Conservation (phyloP, 2,797 vertebrate genomes). For the Limnodromus scolopaceus region DNA sequence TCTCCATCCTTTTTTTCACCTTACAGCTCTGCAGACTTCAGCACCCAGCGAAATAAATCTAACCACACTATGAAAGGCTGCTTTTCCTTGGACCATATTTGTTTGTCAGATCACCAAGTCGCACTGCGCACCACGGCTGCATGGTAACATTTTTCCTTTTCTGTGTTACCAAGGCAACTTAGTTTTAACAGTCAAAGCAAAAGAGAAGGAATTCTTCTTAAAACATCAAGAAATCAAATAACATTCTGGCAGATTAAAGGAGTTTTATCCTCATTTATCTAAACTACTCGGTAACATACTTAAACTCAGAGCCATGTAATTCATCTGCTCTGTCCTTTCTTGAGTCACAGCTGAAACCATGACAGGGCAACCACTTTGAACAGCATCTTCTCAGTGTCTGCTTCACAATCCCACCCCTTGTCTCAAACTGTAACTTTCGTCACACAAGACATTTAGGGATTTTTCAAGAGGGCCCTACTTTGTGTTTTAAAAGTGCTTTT, state of each 20-base stretch:
- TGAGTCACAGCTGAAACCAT: neutral
- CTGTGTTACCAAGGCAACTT: constrained; percentile 8
- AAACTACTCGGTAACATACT: neutral
- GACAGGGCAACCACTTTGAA: neutral
- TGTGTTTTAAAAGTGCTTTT: neutral
- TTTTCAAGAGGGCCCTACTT: neutral
- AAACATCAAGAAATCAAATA: neutral
- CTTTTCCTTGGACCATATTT: neutral
- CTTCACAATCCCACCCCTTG: neutral
- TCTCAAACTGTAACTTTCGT: neutral
- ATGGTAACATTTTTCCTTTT: neutral
- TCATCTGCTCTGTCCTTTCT: neutral
- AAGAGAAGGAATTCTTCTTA: neutral
- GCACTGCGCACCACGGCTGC: neutral
- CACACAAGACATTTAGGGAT: neutral
- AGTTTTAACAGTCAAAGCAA: neutral
- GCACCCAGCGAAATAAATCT: neutral
- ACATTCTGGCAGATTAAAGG: neutral
- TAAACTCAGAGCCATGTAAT: neutral
- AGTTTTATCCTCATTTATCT: neutral
- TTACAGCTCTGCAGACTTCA: neutral
- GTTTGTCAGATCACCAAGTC: neutral
- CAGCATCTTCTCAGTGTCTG: neutral
- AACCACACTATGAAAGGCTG: neutral
- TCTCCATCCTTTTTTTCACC: neutral